Evolutionary conservation across 2,113 vertebrate genomes (phyloP).

Genomic region (Hippolais icterina): DNA sequence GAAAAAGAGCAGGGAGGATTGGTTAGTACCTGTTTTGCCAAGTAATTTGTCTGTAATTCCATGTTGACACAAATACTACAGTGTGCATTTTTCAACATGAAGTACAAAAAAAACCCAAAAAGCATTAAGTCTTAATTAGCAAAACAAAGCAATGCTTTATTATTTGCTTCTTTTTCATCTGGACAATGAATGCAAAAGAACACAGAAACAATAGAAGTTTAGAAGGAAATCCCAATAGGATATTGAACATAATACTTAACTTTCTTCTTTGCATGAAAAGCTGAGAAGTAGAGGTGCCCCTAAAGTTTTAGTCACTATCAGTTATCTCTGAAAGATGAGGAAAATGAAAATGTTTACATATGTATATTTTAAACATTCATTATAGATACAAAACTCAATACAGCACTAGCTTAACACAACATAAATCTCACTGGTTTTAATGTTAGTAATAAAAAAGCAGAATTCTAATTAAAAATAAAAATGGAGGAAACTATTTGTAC

Average conservation of each 20-base stretch:
- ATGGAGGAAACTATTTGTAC: constrained; percentile 39
- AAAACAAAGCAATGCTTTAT: constrained; percentile 77
- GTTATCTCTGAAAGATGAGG: constrained; percentile 35
- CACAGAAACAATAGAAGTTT: constrained; percentile 68
- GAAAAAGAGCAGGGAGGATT: background rate
- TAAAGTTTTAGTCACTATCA: constrained; percentile 51
- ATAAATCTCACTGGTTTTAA: constrained; percentile 47
- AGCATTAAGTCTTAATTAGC: constrained; percentile 49
- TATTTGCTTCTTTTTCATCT: constrained; percentile 49
- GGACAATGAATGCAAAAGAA: constrained; percentile 66
- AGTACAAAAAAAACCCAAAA: background rate
- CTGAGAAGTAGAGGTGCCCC: constrained; percentile 46
- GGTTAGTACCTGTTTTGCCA: background rate
- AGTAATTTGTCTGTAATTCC: background rate
- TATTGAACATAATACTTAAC: constrained; percentile 32
- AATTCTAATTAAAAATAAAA: constrained; percentile 57
- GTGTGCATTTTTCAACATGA: background rate
- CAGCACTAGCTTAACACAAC: constrained; percentile 60
- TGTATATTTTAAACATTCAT: constrained; percentile 47
- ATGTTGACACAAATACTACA: background rate
- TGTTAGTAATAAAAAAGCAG: constrained; percentile 66
- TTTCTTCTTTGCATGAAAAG: constrained; percentile 62
- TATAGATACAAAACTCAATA: constrained; percentile 63
- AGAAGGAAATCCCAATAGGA: constrained; percentile 48
- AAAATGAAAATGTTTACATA: constrained; percentile 48